Evolutionary conservation across 2,888 invertebrate species (phyloP).

Genomic region (Euzophera pinguis): DNA sequence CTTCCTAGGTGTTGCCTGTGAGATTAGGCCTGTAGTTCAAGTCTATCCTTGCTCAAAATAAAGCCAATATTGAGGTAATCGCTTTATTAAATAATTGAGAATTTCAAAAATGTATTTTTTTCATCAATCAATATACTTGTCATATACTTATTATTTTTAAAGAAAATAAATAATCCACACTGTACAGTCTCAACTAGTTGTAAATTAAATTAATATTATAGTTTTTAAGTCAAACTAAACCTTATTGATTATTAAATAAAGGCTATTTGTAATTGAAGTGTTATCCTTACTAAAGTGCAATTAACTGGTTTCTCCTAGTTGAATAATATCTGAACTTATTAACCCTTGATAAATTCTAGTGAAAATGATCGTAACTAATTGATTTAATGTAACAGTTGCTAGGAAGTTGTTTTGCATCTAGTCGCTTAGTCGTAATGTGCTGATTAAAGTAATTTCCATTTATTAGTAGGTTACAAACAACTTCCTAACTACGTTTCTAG

Average conservation of each 20-base stretch:
- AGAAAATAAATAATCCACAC: too few relatives aligned
- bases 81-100: too few relatives aligned
- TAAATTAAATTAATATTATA: background rate
- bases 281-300: constrained; percentile 1
- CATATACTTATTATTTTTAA: too few relatives aligned
- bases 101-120: too few relatives aligned
- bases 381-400: constrained; percentile 1
- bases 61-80: too few relatives aligned
- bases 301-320: constrained; percentile 1
- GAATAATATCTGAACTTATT: constrained; percentile 3
- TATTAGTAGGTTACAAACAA: background rate
- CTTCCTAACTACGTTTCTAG: background rate
- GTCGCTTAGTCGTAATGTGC: background rate
- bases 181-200: background rate
- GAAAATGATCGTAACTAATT: constrained; percentile 4
- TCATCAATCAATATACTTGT: too few relatives aligned
- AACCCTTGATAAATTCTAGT: constrained; percentile 6
- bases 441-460: background rate
- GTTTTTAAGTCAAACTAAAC: background rate
- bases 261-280: background rate
- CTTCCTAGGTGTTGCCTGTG: too few relatives aligned
- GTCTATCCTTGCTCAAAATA: too few relatives aligned
- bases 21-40: too few relatives aligned
- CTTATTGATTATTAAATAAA: constrained; percentile 4
- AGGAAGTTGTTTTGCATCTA: background rate